A percentile compares a stretch with the other conserved stretches of the same genome.
These are phyloP conservation scores for Petrolisthes cinctipes DNA, from an alignment of 2,888 invertebrate genomes.

Conservation along the genomic window DNA sequence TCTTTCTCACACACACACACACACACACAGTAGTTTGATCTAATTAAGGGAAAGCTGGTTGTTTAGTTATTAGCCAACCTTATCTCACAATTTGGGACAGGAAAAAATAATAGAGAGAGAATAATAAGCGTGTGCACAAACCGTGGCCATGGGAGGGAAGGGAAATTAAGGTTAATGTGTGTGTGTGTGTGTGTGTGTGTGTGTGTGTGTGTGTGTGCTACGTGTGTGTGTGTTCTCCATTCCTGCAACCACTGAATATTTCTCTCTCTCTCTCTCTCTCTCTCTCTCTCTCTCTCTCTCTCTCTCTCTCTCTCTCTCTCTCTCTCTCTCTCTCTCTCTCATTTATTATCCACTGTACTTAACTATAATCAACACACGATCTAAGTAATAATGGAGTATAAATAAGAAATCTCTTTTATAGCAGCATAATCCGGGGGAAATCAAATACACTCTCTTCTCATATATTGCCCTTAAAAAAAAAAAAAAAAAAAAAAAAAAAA, in stretches of 20 bases:
- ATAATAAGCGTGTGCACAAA: neutral
- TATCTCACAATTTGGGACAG: neutral
- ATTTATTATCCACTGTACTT: neutral
- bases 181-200: constrained; percentile 1
- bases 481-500: too few species aligned
- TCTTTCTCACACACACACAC: neutral
- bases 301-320: constrained; percentile 13
- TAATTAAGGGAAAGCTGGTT: neutral
- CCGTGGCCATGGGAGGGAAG: neutral
- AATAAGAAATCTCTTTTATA: neutral
- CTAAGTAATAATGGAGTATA: neutral
- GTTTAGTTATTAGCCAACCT: neutral
- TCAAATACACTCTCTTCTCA: too few species aligned
- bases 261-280: neutral
- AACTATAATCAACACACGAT: neutral
- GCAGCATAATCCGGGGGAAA: neutral
- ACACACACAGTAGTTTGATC: neutral
- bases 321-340: constrained; percentile 13
- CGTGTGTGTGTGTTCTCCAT: neutral
- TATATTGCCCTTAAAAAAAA: too few species aligned
- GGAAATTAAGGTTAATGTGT: neutral
- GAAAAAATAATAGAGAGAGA: neutral
- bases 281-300: neutral
- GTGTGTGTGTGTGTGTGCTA: constrained; percentile 14
- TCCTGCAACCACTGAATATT: neutral